Evolutionary conservation across 1,140 invertebrate species (phyloP), one percentile per base, ranked within the genome.

Genomic region (Zaprionus gabonicus): DNA sequence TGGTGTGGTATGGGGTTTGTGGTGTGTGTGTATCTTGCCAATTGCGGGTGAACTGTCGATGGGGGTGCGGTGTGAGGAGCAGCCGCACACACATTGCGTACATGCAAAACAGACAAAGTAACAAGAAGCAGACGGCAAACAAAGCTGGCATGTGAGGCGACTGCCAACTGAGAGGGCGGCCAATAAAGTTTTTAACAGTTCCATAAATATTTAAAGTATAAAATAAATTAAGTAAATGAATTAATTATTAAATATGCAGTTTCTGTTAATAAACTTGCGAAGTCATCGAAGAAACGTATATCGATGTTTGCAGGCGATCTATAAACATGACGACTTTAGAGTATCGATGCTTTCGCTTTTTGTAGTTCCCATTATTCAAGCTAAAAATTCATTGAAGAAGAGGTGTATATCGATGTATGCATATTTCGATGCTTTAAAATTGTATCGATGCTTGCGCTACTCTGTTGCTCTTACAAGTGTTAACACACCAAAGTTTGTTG

Each of bases 91-190:
- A 67, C 49, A 67, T 41, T 53, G 71, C 72, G 63, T 77, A 90
- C 85, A 90, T 78, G 82, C 79, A 80, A 82, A 90, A 91, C 85
- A 90, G 85, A 90, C 77, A 84, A 91, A 90, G 82, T 90, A 91
- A 85, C 82, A 90, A 90, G 85, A 88, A 76, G 81, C 83, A 88
- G 73, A 65, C 72, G 57, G 60, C n/a, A 60, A 31, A 53, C 56
- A 23, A 59, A 41, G 58, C 15, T 31, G 34, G 57, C 51, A 28
- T 73, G 64, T 44, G 41, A 63, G 62, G 28, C 23, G 34, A 36
- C 27, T 41, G 27, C 28, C 51, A 28, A 46, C 20, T 9, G 25
- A 23, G 56, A 69, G 76, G 76, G 76, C 27, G 27, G 60, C 10
- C 27, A 2, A 27, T 4, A 4, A 59, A 66, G n/a, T 64, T 76